A percentile compares a stretch with the other conserved stretches of the same genome.
Evolutionary conservation across 2,113 vertebrate genomes (phyloP).

Genomic region (Glaucidium brasilianum): DNA sequence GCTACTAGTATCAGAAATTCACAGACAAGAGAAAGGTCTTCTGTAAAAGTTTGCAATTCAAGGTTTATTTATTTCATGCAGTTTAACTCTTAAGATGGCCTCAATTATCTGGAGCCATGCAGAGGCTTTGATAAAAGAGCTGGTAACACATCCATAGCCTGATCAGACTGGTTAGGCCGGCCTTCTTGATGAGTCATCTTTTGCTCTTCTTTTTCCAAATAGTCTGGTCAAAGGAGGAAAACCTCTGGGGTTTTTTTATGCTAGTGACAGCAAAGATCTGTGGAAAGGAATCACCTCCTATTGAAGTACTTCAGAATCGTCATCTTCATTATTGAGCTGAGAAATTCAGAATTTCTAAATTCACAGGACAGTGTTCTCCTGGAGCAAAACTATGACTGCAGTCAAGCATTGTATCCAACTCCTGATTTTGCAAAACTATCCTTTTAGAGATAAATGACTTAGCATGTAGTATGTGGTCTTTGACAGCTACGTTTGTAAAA

Average conservation of each 20-base stretch:
- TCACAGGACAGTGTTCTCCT: not conserved
- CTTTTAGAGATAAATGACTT: not conserved
- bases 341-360: not conserved
- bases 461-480: not conserved
- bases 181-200: conserved; percentile 21
- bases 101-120: not conserved
- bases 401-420: not conserved
- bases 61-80: not conserved
- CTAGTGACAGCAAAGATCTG: not conserved
- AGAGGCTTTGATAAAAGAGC: not conserved
- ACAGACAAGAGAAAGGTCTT: not conserved
- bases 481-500: not conserved
- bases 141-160: not conserved
- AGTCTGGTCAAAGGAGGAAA: not conserved
- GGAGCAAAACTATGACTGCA: not conserved
- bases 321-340: not conserved
- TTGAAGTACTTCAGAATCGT: not conserved
- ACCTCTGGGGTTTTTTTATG: not conserved
- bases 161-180: conserved; percentile 25
- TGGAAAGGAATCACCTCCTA: not conserved
- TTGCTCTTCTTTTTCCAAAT: not conserved
- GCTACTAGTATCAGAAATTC: not conserved
- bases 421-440: not conserved
- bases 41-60: not conserved
- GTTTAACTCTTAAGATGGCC: not conserved